Evolutionary conservation across 1,140 invertebrate species (phyloP).

Genomic region (Homalodisca vitripennis): DNA sequence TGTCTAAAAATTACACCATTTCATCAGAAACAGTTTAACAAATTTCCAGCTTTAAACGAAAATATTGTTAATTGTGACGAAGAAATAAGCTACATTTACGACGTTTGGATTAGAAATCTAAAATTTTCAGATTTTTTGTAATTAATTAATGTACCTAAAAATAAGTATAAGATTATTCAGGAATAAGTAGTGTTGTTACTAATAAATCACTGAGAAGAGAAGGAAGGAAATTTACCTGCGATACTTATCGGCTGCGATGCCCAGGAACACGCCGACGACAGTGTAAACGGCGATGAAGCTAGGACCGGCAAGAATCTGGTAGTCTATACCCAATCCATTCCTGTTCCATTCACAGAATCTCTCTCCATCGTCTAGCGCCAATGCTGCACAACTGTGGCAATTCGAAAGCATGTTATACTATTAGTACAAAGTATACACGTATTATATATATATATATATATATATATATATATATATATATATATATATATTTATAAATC

Average conservation of each 20-base stretch:
- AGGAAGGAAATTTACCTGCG: conserved; percentile 50
- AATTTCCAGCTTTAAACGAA: too few relatives aligned
- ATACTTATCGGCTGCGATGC: conserved; percentile 78
- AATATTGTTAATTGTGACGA: too few relatives aligned
- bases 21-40: too few relatives aligned
- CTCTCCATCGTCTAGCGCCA: conserved; percentile 63
- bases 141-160: background rate
- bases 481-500: conserved; percentile 11
- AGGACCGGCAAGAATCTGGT: conserved; percentile 89
- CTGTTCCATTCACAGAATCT: conserved; percentile 87
- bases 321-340: conserved; percentile 87
- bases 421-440: too few relatives aligned
- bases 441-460: conserved; percentile 24
- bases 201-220: background rate
- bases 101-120: too few relatives aligned
- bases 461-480: conserved; percentile 24
- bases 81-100: too few relatives aligned
- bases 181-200: background rate
- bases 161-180: background rate
- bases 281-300: conserved; percentile 91
- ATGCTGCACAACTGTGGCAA: conserved; percentile 62
- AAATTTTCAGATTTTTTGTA: too few relatives aligned
- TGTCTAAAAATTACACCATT: too few relatives aligned
- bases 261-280: conserved; percentile 78
- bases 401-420: conserved; percentile 29